phyloP scores from a whole-genome alignment of 2,113 vertebrate genomes.

The Sceloporus tristichus region DNA sequence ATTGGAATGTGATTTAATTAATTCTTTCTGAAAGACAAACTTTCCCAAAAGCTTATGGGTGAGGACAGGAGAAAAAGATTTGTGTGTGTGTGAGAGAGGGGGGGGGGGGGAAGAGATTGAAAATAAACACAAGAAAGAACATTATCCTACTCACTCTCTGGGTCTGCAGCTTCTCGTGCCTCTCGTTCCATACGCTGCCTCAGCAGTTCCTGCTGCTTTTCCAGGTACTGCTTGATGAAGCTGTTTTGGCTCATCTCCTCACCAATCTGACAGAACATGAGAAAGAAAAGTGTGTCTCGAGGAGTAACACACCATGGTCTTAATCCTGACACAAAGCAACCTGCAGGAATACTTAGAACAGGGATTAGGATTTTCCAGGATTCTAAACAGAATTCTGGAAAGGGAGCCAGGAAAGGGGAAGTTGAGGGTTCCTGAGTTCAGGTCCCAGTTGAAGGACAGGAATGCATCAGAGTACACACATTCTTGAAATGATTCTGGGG shows the following conservation, averaged over 20 bases:
- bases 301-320: background rate
- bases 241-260: slow-evolving; percentile 97
- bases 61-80: background rate
- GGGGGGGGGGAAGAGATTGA: background rate
- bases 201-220: slow-evolving; percentile 93
- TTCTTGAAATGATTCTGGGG: background rate
- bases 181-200: slow-evolving; percentile 89
- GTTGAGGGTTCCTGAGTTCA: background rate
- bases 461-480: too few species aligned
- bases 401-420: background rate
- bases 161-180: slow-evolving; percentile 86
- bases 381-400: too few species aligned
- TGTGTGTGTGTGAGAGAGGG: background rate
- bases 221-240: slow-evolving; percentile 95
- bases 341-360: too few species aligned
- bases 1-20: background rate
- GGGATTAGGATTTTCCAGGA: too few species aligned
- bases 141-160: slow-evolving; percentile 78
- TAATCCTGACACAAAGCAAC: too few species aligned
- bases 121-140: background rate
- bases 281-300: background rate
- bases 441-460: background rate
- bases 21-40: background rate
- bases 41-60: background rate
- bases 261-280: slow-evolving; percentile 81